Base-by-base conservation (phyloP, 2,113 vertebrate genomes). In the Hystrix cristata region DNA sequence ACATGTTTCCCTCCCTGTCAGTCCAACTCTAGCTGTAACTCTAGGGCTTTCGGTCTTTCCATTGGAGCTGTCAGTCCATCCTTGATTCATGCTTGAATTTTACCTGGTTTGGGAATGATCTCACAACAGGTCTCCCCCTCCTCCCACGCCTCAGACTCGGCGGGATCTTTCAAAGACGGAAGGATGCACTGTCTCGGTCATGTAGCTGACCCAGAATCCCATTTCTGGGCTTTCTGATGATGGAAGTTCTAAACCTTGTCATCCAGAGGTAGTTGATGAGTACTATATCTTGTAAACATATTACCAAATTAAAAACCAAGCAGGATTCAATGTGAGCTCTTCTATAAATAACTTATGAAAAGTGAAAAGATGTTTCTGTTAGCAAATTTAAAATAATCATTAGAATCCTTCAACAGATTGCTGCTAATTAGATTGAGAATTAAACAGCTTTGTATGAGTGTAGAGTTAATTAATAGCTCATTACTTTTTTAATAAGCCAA, bases 401-500 rank as follows among this genome's bases (percentile, higher is more conserved):
- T 98, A 98, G 98, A 98, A 98, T 98, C 98, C 98, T 99, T 98
- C 98, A 99, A 98, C 98, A 99, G 98, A 99, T 99, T 99, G 98
- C 97, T 97, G 98, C 97, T 99, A 99, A 99, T 99, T 99, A 98
- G 98, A 98, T 98, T 98, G 98, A 99, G 99, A 99, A 98, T 99
- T 98, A 99, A 98, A 98, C 97, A 98, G 98, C 98, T 99, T 98
- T 99, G 98, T 98, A 97, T 98, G 98, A 98, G 98, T 98, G 97
- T 97, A 98, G 97, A 98, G 98, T 98, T 99, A 99, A 99, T 99
- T 99, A 99, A 99, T 99, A 98, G 98, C 98, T 98, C 98, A 99
- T 99, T 98, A 99, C 98, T 97, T 99, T 98, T 99, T 99, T 99
- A 99, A 99, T 99, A 99, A 98, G 98, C 97, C 97, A 98, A 98